Percentiles rank a stretch among this genome's conserved stretches.
Conservation (phyloP, 2,113 vertebrate genomes). For the Calcarius ornatus region DNA sequence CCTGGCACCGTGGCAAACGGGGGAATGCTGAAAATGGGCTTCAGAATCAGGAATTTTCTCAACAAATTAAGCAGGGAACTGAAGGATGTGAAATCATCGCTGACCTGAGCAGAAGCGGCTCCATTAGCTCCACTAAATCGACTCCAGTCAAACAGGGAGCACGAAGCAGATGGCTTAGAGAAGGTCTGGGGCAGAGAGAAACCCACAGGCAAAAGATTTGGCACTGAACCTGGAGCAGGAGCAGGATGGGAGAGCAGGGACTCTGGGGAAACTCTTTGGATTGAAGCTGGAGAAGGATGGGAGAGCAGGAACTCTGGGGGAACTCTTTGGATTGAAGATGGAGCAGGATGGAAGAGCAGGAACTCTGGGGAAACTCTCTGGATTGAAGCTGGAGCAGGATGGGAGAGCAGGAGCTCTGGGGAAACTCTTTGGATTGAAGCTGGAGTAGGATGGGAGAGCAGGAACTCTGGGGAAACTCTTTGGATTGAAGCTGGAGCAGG, state of each 20-base stretch:
- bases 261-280: no score
- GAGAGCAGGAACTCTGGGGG: background rate
- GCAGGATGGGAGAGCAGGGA: background rate
- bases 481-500: background rate
- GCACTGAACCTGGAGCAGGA: background rate
- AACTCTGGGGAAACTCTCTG: no score
- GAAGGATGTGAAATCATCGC: background rate
- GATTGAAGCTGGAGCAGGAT: background rate
- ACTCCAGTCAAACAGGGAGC: background rate
- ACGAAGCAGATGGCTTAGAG: rapidly evolving
- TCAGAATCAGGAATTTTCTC: background rate
- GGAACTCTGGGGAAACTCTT: no score
- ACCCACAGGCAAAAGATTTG: background rate
- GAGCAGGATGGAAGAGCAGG: background rate
- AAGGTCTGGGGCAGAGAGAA: background rate
- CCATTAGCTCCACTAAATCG: background rate
- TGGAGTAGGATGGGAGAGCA: background rate
- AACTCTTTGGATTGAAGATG: background rate
- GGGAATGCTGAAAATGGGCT: background rate
- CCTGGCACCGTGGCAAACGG: rapidly evolving
- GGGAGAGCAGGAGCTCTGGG: background rate
- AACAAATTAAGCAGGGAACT: conserved; percentile 4
- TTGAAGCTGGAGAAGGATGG: background rate
- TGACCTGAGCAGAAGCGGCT: background rate
- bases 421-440: background rate